A percentile compares a stretch with the other conserved stretches of the same genome.
These are phyloP conservation scores for Busseola fusca DNA, from an alignment of 2,888 invertebrate species.

Conservation along the genomic window DNA sequence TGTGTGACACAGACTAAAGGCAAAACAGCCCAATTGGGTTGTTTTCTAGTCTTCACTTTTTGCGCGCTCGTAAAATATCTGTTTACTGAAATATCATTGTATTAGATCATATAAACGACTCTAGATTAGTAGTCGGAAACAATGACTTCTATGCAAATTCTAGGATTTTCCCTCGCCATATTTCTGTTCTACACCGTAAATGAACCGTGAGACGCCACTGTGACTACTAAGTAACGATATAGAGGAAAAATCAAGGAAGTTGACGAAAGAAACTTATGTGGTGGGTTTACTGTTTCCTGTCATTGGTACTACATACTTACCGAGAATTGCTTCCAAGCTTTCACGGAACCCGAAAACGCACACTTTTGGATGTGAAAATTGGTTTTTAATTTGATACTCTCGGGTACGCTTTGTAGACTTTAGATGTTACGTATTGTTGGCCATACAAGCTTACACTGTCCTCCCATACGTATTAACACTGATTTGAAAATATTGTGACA, in stretches of 20 bases:
- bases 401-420: neutral
- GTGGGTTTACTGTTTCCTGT: conserved; percentile 2
- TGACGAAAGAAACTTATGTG: conserved; percentile 1
- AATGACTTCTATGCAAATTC: conserved; percentile 35
- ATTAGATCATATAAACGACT: neutral
- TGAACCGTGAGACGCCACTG: neutral
- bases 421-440: neutral
- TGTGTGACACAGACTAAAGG: too few species aligned
- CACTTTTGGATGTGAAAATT: neutral
- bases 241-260: neutral
- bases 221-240: conserved; percentile 22
- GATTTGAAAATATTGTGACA: neutral
- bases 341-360: neutral
- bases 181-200: conserved; percentile 3
- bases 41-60: too few species aligned
- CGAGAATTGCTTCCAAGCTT: neutral
- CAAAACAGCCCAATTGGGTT: too few species aligned
- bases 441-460: neutral
- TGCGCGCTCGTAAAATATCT: too few species aligned
- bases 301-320: neutral
- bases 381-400: conserved; percentile 2
- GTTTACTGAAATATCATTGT: too few species aligned
- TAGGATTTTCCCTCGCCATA: conserved; percentile 34
- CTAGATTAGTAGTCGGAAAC: conserved; percentile 16
- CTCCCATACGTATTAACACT: neutral